Conservation (phyloP, 2,888 invertebrate species). For the Drosophila histrio region DNA sequence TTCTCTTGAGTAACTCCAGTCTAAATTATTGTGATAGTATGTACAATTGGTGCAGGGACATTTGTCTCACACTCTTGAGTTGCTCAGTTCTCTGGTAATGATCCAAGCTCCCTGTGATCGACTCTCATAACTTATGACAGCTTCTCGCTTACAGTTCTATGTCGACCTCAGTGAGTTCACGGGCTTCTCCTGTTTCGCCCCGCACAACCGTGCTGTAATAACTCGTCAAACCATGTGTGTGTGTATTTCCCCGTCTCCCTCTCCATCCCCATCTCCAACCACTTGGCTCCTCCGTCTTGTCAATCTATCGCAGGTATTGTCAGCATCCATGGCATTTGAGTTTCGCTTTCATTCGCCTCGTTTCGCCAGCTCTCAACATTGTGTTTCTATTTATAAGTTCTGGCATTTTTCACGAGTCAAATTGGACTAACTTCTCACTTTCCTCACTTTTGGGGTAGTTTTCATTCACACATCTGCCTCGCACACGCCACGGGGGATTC, state of each 20-base stretch:
- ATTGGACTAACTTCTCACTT: constrained; percentile 69
- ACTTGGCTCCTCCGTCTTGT: constrained; percentile 36
- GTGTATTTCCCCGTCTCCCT: background rate
- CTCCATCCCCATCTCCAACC: constrained; percentile 3
- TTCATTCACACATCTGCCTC: constrained; percentile 55
- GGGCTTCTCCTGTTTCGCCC: constrained; percentile 57
- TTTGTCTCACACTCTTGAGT: too few species aligned
- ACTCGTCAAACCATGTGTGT: constrained; percentile 58
- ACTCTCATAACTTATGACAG: constrained; percentile 71
- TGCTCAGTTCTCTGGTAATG: constrained; percentile 25
- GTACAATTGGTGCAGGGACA: too few species aligned
- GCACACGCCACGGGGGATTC: too few species aligned
- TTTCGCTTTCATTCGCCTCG: constrained; percentile 49
- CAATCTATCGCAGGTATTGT: constrained; percentile 57
- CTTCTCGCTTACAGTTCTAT: constrained; percentile 38
- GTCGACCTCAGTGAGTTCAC: constrained; percentile 24
- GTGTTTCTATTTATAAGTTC: constrained; percentile 64
- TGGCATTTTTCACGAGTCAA: constrained; percentile 65
- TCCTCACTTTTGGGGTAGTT: constrained; percentile 66
- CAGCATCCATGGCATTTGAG: constrained; percentile 55
- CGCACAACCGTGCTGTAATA: constrained; percentile 61
- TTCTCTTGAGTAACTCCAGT: too few species aligned
- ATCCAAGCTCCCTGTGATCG: constrained; percentile 50
- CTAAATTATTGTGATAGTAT: too few species aligned
- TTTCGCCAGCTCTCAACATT: constrained; percentile 29